Conservation (phyloP, 2,113 vertebrate genomes). For the Zootoca vivipara region DNA sequence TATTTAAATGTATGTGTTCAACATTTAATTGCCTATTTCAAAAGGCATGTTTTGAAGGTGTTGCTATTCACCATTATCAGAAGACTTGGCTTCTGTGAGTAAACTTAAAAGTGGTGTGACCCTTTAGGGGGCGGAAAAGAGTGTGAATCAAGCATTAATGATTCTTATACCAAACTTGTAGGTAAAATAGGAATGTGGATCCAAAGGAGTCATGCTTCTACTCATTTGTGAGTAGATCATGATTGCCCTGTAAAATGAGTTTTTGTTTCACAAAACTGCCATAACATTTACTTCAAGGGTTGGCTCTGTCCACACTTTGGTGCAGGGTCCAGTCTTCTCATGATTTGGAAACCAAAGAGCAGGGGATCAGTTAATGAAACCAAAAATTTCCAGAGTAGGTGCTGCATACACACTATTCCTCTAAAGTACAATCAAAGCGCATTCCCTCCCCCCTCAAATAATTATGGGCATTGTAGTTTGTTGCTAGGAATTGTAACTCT, state of each 20-base stretch:
- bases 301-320: constrained; percentile 27
- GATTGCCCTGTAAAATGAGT: constrained; percentile 1
- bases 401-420: no score
- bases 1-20: neutral
- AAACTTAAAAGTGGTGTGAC: constrained; percentile 32
- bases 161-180: constrained; percentile 19
- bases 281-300: neutral
- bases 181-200: neutral
- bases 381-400: neutral
- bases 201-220: no score
- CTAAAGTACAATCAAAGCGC: no score
- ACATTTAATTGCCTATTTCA: neutral
- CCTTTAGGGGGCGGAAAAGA: neutral
- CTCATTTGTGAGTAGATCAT: neutral
- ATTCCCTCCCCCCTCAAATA: no score
- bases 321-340: neutral
- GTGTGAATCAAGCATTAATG: neutral
- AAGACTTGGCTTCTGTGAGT: neutral
- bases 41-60: neutral
- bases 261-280: neutral
- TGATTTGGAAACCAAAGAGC: neutral
- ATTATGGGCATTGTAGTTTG: no score
- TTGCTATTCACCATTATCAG: constrained; percentile 26
- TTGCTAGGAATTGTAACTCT: no score
- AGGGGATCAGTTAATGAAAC: neutral